These are phyloP conservation scores for Mystacides longicornis DNA, from an alignment of 2,888 invertebrate species.

Conservation along the genomic window DNA sequence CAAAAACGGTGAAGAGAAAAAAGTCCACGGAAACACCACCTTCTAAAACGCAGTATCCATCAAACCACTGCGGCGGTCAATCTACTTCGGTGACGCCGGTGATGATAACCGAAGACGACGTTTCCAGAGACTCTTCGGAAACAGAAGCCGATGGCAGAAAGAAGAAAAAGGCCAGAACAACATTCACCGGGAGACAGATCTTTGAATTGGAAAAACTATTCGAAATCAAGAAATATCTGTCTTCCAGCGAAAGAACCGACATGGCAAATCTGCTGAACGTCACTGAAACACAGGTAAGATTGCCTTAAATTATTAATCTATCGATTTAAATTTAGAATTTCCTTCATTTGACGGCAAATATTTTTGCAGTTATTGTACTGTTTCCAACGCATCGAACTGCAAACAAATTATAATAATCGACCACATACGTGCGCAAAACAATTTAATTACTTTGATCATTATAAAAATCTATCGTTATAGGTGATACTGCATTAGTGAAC, in stretches of 20 bases:
- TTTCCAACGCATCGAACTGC: too few species aligned
- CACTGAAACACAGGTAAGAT: conserved; percentile 89
- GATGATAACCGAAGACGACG: conserved; percentile 31
- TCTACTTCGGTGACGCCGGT: conserved; percentile 7
- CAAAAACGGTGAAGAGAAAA: conserved; percentile 42
- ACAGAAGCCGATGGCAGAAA: conserved; percentile 51
- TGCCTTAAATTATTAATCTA: too few species aligned
- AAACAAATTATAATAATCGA: too few species aligned
- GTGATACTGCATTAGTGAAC: too few species aligned
- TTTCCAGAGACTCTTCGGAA: conserved; percentile 40
- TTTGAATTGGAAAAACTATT: conserved; percentile 96
- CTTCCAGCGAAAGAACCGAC: conserved; percentile 87
- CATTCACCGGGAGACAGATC: conserved; percentile 92
- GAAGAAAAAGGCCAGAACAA: conserved; percentile 85
- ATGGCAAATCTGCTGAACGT: conserved; percentile 91
- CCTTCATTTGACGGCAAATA: too few species aligned
- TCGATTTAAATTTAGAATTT: too few species aligned
- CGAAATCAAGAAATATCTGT: conserved; percentile 92
- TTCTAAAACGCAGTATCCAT: background rate
- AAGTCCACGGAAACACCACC: conserved; percentile 40
- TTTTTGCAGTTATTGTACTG: too few species aligned
- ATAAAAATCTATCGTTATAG: too few species aligned
- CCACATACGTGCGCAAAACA: too few species aligned
- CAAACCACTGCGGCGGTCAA: conserved; percentile 22
- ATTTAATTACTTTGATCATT: too few species aligned